A percentile compares a stretch with the other conserved stretches of the same genome.
Evolutionary conservation across 2,888 invertebrate species (phyloP).

Genomic region (Corbicula japonica): DNA sequence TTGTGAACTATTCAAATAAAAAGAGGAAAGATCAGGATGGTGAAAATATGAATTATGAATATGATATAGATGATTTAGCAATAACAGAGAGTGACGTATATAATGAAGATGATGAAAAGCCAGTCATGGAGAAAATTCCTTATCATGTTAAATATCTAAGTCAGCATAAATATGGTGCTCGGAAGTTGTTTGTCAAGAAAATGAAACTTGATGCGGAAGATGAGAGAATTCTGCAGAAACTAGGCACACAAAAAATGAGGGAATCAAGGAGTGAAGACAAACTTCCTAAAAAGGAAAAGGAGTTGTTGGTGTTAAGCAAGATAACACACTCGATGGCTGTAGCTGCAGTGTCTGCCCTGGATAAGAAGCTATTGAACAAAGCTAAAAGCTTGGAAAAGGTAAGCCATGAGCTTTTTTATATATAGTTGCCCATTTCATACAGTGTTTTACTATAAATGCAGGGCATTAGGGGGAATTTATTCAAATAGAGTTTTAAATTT

Average conservation of each 20-base stretch:
- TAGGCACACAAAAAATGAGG: constrained; percentile 74
- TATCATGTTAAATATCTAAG: constrained; percentile 56
- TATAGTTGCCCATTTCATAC: no score
- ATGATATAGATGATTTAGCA: constrained; percentile 45
- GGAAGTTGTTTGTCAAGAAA: constrained; percentile 68
- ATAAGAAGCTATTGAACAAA: constrained; percentile 51
- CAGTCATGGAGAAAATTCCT: constrained; percentile 53
- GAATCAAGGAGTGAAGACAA: constrained; percentile 37
- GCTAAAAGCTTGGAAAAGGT: constrained; percentile 50
- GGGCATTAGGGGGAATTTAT: no score
- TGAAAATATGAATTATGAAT: constrained; percentile 34
- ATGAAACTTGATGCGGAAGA: constrained; percentile 69
- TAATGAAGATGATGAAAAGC: constrained; percentile 61
- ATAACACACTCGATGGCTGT: constrained; percentile 72
- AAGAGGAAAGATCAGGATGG: constrained; percentile 45
- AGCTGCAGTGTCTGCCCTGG: constrained; percentile 73
- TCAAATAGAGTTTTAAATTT: no score
- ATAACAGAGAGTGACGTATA: constrained; percentile 60
- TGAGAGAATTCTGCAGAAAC: constrained; percentile 76
- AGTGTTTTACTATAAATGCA: no score
- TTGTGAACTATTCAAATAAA: constrained; percentile 62
- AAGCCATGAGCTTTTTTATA: no score
- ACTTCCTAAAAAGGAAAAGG: constrained; percentile 42
- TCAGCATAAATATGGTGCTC: constrained; percentile 63
- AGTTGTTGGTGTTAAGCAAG: constrained; percentile 39